phyloP scores from a whole-genome alignment of 2,113 vertebrate species.

The Capra hircus region DNA sequence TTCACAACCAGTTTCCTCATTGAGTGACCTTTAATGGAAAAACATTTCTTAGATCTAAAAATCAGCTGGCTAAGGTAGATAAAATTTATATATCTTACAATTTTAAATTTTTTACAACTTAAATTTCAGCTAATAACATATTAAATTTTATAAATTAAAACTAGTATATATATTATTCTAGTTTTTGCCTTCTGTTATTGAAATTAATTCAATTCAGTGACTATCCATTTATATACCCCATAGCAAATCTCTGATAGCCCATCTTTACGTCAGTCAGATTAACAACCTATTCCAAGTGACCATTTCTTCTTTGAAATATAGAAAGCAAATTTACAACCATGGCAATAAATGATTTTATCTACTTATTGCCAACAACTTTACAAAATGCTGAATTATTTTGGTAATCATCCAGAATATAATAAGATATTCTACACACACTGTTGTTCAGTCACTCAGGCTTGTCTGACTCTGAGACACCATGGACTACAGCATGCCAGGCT shows the following conservation, averaged over 20 bases:
- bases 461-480: neutral
- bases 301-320: neutral
- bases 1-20: neutral
- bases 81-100: neutral
- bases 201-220: slow-evolving; percentile 6
- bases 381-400: neutral
- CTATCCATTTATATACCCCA: neutral
- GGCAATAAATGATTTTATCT: neutral
- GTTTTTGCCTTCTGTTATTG: slow-evolving; percentile 17
- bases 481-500: neutral
- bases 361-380: neutral
- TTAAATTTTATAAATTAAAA: slow-evolving; percentile 60
- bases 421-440: neutral
- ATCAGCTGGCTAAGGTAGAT: neutral
- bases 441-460: neutral
- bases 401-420: neutral
- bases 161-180: neutral
- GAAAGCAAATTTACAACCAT: neutral
- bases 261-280: neutral
- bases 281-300: neutral
- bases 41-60: neutral
- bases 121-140: slow-evolving; percentile 7
- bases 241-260: slow-evolving; percentile 31
- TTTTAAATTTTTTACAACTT: neutral
- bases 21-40: neutral